Percentiles rank a stretch among this genome's conserved stretches.
Conservation (phyloP, 2,888 invertebrate genomes). For the Mystacides longicornis region DNA sequence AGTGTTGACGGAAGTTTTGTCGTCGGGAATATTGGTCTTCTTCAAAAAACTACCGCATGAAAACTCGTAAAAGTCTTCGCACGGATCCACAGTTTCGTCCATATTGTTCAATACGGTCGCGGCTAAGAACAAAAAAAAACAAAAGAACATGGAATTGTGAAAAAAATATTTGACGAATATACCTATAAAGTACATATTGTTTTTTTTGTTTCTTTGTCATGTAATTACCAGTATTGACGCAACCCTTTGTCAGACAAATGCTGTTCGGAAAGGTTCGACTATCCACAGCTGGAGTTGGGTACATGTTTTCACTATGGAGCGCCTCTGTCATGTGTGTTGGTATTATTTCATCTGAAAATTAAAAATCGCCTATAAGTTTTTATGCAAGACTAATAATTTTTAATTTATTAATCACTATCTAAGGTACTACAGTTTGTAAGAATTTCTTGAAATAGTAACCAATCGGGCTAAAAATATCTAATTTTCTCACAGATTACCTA, state of each 20-base stretch:
- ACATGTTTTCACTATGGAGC: too few relatives aligned
- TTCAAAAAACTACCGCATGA: slow-evolving; percentile 70
- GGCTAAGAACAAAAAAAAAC: too few relatives aligned
- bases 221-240: slow-evolving; percentile 73
- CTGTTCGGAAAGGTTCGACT: slow-evolving; percentile 19
- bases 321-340: slow-evolving; percentile 31
- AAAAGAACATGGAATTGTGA: neutral
- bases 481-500: too few relatives aligned
- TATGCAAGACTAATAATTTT: too few relatives aligned
- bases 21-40: slow-evolving; percentile 68
- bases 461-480: too few relatives aligned
- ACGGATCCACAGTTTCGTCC: slow-evolving; percentile 65
- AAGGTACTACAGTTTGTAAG: too few relatives aligned
- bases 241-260: slow-evolving; percentile 67
- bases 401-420: too few relatives aligned
- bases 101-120: slow-evolving; percentile 63
- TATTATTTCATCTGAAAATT: slow-evolving; percentile 18
- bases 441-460: too few relatives aligned
- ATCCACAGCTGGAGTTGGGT: too few relatives aligned
- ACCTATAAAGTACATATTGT: neutral
- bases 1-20: slow-evolving; percentile 70
- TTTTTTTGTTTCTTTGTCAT: too few relatives aligned
- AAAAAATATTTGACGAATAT: neutral
- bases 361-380: too few relatives aligned
- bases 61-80: slow-evolving; percentile 76